Evolutionary conservation across 2,888 invertebrate genomes (phyloP), one percentile per base, ranked within the genome.

Genomic region (Drosophila quinaria): DNA sequence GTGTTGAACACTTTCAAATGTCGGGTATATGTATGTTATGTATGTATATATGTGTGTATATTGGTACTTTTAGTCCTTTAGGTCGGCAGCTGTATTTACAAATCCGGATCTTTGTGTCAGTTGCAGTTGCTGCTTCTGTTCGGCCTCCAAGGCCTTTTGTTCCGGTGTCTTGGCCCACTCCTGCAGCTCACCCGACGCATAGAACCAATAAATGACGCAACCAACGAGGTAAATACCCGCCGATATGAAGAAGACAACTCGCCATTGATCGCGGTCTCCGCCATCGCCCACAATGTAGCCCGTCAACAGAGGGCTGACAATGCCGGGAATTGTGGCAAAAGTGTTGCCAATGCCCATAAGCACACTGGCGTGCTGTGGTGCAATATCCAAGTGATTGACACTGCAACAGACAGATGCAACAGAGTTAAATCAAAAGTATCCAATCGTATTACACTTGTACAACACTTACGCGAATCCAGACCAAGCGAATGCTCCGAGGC

Each of bases 261-360:
- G 95, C 98, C 98, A 98, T 93, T 98, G 95, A 17, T 94, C 94
- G 19, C 95, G 80, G 35, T 77, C 80, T 6, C 76, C 76, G 33
- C 51, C 95, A 75, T 96, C 93, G 66, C 94, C 94, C 15, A 97
- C 97, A 61, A 98, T 95, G 56, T 94, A 94, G 8, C 97, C 97
- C 0, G 97, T 96, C 0, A 98, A 92, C 11, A 96, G 94, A 0
- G 98, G 98, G 90, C 97, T 97, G n/a, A 98, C 93, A 84, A 98
- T 97, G 31, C 98, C 98, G 1, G 98, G 98, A 56, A 98, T 93
- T 0, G 98, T 98, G 0, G 97, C 98, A 74, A 98, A 93, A 0
- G 98, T 98, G 93, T 98, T 98, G 10, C 97, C 96, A 10, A 98
- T 93, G 0, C 98, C 98, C 97, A 98, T 97, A 60, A 98, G 93